Evolutionary conservation across 2,113 vertebrate species (phyloP), one percentile per base, ranked within the genome.

Genomic region (Urocitellus parryii): DNA sequence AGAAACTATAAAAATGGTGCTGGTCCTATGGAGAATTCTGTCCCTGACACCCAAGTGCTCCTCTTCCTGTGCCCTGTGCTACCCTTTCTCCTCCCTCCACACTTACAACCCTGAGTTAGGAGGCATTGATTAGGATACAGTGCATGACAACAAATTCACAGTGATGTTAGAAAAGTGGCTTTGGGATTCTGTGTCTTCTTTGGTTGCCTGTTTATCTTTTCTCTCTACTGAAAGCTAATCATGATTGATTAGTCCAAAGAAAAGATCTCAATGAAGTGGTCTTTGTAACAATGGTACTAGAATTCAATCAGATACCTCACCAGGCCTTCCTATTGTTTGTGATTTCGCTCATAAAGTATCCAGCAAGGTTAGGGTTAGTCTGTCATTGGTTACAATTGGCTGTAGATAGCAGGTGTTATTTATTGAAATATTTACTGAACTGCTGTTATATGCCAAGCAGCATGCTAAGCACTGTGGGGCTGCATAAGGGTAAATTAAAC

Each of bases 201-300:
- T 2, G 0, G 8, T 24, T 29, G 58, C 65, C 39, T 79, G 53
- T 51, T 90, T 92, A 58, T 42, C 34, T 78, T 68, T 58, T 61
- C 61, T 78, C n/a, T 2, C 42, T 61, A 34, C 29, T 73, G 61
- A 88, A 95, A 81, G 39, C 70, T 84, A 29, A 90, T 73, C 34
- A 39, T 45, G 5, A 73, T 79, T 92, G 91, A 88, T 45, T 81
- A 85, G 68, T 72, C 53, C 73, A 93, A 91, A 90, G 89, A 32
- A 65, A 79, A 91, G 42, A 65, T 61, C 48, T 89, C 80, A 13
- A 51, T 4, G n/a, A 88, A 85, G 92, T 63, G 68, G 48, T 82
- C 42, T 95, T 76, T 87, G 39, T 6, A 48, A 77, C 29, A 63
- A n/a, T 27, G 42, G 24, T 79, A 24, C 51, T 65, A 91, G 58